Evolutionary conservation across 1,140 invertebrate genomes (phyloP).

Genomic region (Drosophila ironensis): DNA sequence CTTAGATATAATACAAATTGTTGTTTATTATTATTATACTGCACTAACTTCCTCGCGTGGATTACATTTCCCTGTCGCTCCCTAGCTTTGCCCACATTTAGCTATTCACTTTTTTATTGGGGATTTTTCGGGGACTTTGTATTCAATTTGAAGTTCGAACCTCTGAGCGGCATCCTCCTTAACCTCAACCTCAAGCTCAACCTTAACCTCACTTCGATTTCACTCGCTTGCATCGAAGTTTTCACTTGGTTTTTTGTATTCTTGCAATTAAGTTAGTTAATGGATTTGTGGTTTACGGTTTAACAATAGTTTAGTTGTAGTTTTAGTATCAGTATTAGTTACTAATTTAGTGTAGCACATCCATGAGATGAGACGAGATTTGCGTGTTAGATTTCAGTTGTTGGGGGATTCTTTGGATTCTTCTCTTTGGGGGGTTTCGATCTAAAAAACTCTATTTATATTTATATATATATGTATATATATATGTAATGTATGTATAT

Average conservation of each 20-base stretch:
- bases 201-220: constrained; percentile 11
- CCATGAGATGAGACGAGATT: constrained; percentile 53
- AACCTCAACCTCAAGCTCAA: constrained; percentile 24
- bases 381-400: constrained; percentile 20
- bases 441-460: constrained; percentile 57
- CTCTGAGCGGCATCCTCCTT: too few species aligned
- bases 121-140: too few species aligned
- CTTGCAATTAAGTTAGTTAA: constrained; percentile 24
- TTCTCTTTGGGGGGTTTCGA: constrained; percentile 16
- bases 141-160: too few species aligned
- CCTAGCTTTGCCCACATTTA: constrained; percentile 1
- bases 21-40: constrained; percentile 58
- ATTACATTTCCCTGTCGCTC: constrained; percentile 31
- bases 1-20: constrained; percentile 76
- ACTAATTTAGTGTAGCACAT: constrained; percentile 53
- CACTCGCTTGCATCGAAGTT: constrained; percentile 1
- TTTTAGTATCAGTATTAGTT: constrained; percentile 39
- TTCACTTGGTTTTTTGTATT: constrained; percentile 7
- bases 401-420: constrained; percentile 4
- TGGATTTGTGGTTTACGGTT: constrained; percentile 32
- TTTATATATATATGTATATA: constrained; percentile 23
- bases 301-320: constrained; percentile 54
- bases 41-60: constrained; percentile 50
- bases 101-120: constrained; percentile 25
- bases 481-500: constrained; percentile 30